Evolutionary conservation across 37 sponge, comb jelly and placozoan genomes (phyloP), one percentile per base, ranked within the genome.

Genomic region (Haliclona indistincta): DNA sequence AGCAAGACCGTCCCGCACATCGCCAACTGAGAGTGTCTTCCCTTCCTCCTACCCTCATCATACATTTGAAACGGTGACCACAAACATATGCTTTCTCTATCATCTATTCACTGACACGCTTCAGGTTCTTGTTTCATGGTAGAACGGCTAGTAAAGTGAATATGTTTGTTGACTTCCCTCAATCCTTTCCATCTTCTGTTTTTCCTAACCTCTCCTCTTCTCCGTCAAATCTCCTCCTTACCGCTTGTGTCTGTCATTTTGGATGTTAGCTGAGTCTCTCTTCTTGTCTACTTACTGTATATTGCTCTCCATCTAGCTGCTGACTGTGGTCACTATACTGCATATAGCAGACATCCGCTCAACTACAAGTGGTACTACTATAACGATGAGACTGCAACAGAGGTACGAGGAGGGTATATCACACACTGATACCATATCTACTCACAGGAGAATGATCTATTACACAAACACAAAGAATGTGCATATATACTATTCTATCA

Each of bases 51-150:
- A 84, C 81, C 0, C 67, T 90, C 23, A 90, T 90, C 28, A 60
- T 90, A 0, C 91, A 90, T 8, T 60, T 90, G 67, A 90, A 90
- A 77, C 84, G 88, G 88, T 76, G 36, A n/a, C 51, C 15, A 47
- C 20, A 26, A 29, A 22, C 22, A 29, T 40, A 66, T 29, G n/a
- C 36, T 71, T 26, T 47, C 3, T 17, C 52, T 30, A 23, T 17
- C 54, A 43, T 68, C 45, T 15, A 35, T 41, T 28, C 34, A 33
- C 35, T 49, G 32, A 30, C 55, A 32, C 42, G 40, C 42, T 71
- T 20, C 44, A 87, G 91, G 65, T 90, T 90, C 43, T 28, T 84
- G 29, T 90, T 81, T 54, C 85, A 84, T 29, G 81, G 75, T 35
- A 82, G 67, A n/a, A 49, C 47, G 20, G 84, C 81, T 25, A 76